Evolutionary conservation across 1,140 invertebrate species (phyloP).

Genomic region (Xylocopa sonorina): DNA sequence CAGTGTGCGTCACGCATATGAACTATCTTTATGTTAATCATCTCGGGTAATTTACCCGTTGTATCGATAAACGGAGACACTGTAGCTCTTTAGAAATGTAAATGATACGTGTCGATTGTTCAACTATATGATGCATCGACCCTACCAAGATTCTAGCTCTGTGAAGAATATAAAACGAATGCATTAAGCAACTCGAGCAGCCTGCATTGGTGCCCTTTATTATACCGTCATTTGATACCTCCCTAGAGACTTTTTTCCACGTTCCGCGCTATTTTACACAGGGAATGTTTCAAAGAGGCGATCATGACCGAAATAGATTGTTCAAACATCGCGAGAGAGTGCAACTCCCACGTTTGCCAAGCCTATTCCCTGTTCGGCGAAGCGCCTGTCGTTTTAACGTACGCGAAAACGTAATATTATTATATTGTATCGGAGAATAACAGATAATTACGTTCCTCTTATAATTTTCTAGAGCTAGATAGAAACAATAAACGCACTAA

Average conservation of each 20-base stretch:
- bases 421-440: constrained; percentile 45
- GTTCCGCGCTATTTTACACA: background rate
- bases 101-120: too few species aligned
- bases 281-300: background rate
- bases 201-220: too few species aligned
- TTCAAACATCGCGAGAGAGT: constrained; percentile 47
- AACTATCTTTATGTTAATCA: too few species aligned
- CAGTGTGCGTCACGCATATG: too few species aligned
- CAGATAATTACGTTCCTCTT: constrained; percentile 63
- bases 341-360: constrained; percentile 68
- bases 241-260: background rate
- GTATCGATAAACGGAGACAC: too few species aligned
- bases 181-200: too few species aligned
- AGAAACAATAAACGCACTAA: constrained; percentile 54
- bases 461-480: constrained; percentile 69
- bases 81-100: too few species aligned
- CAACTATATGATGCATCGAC: too few species aligned
- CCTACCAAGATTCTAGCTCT: too few species aligned
- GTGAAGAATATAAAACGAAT: too few species aligned
- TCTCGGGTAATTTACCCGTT: too few species aligned
- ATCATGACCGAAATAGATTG: constrained; percentile 10
- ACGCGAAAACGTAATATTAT: constrained; percentile 33
- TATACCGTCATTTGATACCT: too few species aligned
- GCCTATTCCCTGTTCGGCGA: constrained; percentile 63
- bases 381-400: constrained; percentile 65